Evolutionary conservation across 2,797 vertebrate species (phyloP), one percentile per base, ranked within the genome.

Genomic region (Dallia pectoralis): DNA sequence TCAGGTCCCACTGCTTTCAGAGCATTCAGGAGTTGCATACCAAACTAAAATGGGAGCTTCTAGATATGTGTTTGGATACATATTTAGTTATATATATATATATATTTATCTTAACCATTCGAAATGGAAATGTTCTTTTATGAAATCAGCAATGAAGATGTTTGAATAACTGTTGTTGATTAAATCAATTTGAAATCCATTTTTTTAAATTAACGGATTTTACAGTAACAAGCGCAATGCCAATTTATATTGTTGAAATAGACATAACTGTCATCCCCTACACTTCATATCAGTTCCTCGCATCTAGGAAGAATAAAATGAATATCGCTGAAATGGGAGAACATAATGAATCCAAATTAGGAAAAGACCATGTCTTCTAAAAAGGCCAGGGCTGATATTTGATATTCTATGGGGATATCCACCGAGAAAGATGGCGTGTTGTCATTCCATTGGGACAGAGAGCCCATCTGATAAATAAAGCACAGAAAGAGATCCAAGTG

Each of bases 401-500:
- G 85, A 89, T 92, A 89, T 87, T 89, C 87, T 89, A 87, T 30
- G 25, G 71, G 87, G 88, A 85, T 75, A 82, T 69, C 86, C 79
- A 79, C 49, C 71, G 82, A 81, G 85, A 86, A 87, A 71, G 85
- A 81, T 85, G 81, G 84, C 84, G 1, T 78, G 88, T 89, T 85
- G 89, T 82, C 73, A 87, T 85, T 86, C 87, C 86, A 73, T 78
- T 47, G 88, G 86, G 86, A 86, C 83, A 69, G 56, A 73, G 84
- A 84, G 81, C 84, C 85, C 89, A 91, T 89, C 85, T 89, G 88
- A 91, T 90, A 87, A 85, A 85, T 72, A 82, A 64, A 68, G 85
- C 83, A 72, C 85, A 89, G 87, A 91, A 82, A 88, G 76, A 88
- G 87, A 91, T 88, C 84, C 85, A 81, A 86, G 88, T 71, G 87